Evolutionary conservation across 2,113 vertebrate species (phyloP).

Genomic region (Holacanthus passer): DNA sequence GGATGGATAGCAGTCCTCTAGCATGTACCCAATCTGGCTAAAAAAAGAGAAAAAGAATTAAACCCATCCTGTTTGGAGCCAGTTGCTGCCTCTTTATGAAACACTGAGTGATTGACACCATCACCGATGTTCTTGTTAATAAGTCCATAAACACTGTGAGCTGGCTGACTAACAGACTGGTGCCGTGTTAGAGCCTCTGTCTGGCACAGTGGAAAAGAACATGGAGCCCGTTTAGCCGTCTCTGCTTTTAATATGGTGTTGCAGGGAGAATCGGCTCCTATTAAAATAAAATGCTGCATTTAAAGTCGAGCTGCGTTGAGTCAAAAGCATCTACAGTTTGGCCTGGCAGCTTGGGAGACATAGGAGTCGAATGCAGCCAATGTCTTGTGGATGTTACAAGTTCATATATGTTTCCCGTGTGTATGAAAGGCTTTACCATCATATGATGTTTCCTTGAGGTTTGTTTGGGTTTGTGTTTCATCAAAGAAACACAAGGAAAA

Average conservation of each 20-base stretch:
- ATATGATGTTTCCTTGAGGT: slow-evolving; percentile 24
- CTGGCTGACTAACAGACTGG: slow-evolving; percentile 59
- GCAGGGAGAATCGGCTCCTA: slow-evolving; percentile 46
- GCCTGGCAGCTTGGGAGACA: slow-evolving; percentile 17
- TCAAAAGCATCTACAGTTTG: slow-evolving; percentile 8
- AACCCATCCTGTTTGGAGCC: slow-evolving; percentile 12
- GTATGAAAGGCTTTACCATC: slow-evolving; percentile 14
- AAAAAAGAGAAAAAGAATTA: background rate
- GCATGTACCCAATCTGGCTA: background rate
- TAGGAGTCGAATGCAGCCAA: background rate
- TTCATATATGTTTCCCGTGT: slow-evolving; percentile 8
- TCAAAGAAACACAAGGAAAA: background rate
- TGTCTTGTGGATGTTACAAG: slow-evolving; percentile 30
- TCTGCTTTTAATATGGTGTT: slow-evolving; percentile 69
- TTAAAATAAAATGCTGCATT: slow-evolving; percentile 47
- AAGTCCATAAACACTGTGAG: slow-evolving; percentile 66
- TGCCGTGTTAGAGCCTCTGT: slow-evolving; percentile 53
- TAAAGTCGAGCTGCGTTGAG: slow-evolving; percentile 32
- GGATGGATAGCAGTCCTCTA: background rate
- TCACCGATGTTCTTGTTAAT: slow-evolving; percentile 67
- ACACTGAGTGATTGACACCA: slow-evolving; percentile 57
- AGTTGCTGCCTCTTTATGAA: slow-evolving; percentile 23
- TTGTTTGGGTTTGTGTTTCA: slow-evolving; percentile 3
- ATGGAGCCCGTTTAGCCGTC: slow-evolving; percentile 58
- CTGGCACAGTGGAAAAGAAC: slow-evolving; percentile 56